Evolutionary conservation across 2,888 invertebrate genomes (phyloP), one percentile per base, ranked within the genome.

Genomic region (Stratiomys singularior): DNA sequence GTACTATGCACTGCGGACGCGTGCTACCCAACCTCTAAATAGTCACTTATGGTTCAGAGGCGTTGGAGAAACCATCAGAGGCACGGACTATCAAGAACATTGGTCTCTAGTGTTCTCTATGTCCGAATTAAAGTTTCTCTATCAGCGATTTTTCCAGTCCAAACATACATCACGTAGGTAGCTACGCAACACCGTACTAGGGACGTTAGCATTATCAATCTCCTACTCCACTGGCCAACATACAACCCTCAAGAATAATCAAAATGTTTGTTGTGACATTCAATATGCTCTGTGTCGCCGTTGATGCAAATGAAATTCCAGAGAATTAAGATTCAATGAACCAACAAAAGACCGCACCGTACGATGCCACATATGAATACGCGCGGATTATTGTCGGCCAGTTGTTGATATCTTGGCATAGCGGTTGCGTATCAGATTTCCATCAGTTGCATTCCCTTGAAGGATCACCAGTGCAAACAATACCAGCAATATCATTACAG

Each of bases 321-420:
- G 44, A 47, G 69, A 69, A 69, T 69, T 69, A 47, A 69, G 46
- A 47, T 47, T 46, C 69, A 47, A 69, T 46, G 25, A 47, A 47
- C 69, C 25, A 25, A 23, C 69, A 69, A 69, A 46, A 25, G 47
- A 25, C 69, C 47, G 69, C 23, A 21, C 66, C 37, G 18, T 9
- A 30, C 27, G 66, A 3, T 69, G 69, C 30, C 23, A 30, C 47
- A 69, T 47, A 47, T 30, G 25, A 69, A 13, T 25, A 25, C 60
- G 21, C 13, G 47, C 47, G 23, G 44, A 28, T 21, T 47, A 18
- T 44, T 37, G 37, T 37, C 37, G 37, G 5, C 37, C 37, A 3
- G 37, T 37, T 37, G 37, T 37, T 3, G 37, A 9, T 37, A 37
- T 37, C 37, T n/a, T n/a, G 37, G 5, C 28, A 23, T 47, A 30